Base-by-base conservation (phyloP, 1,140 invertebrate genomes). In the Brachionus koreanus region DNA sequence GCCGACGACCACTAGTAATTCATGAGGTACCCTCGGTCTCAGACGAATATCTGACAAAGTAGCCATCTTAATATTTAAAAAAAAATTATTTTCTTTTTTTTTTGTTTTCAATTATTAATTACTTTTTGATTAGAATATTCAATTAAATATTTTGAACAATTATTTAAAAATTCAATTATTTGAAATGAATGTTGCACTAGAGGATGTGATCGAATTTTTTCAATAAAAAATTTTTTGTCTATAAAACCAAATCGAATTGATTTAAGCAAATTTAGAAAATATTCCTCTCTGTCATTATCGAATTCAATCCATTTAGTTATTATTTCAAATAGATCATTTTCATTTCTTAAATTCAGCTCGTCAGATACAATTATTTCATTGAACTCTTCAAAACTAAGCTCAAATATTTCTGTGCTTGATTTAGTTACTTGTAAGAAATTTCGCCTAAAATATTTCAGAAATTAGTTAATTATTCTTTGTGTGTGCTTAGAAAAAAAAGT, bases 321-420 rank as follows among this genome's bases (percentile, higher is more conserved):
- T 35, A 89, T 88, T 81, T 87, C 84, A 85, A 90, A 90, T 7
- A 90, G 87, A 75, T 84, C 84, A 85, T 90, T 90, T 84, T 90
- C 90, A 77, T 85, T 87, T 39, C 87, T 87, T 5, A 89, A 88
- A 83, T 89, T 86, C 23, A 90, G 84, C n/a, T 87, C 84, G 83
- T 90, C 89, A 82, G 85, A 86, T 19, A 83, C 84, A 12, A 90
- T 86, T 23, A 90, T 84, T 84, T 90, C 89, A 43, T 65, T 82
- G 5, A 83, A 49, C n/a, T 83, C 79, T 37, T 76, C 57, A 49
- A 72, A 65, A 12, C 63, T 46, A 37, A 79, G 46, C 39, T 65
- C 61, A n/a, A 65, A n/a, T n/a, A 81, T 43, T 67, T 81, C 77
- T 97, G 96, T 46, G 98, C 95, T 93, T 94, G 82, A 43, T 29